A percentile compares a stretch with the other conserved stretches of the same genome.
phyloP scores from a whole-genome alignment of 2,113 vertebrate species.

The Rhinolophus ferrumequinum region DNA sequence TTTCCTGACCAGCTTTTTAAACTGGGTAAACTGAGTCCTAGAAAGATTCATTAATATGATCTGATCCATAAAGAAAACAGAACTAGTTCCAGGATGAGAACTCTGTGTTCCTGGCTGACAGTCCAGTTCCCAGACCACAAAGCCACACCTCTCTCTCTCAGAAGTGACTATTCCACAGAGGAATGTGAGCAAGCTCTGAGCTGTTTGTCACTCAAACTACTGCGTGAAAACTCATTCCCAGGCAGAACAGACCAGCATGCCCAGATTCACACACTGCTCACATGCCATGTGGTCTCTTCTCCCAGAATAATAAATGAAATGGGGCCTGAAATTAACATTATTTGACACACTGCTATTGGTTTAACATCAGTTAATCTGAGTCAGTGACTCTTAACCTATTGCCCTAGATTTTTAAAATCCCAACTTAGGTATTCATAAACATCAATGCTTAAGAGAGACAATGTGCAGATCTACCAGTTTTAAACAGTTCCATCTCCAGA shows the following conservation, averaged over 20 bases:
- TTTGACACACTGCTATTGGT: constrained; percentile 57
- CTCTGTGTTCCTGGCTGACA: constrained; percentile 62
- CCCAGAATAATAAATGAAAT: constrained; percentile 58
- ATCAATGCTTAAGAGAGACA: not conserved
- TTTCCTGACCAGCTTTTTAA: constrained; percentile 48
- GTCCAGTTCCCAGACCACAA: constrained; percentile 60
- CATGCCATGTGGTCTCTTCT: constrained; percentile 46
- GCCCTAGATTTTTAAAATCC: constrained; percentile 61
- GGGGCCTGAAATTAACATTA: constrained; percentile 63
- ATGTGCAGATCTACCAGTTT: not conserved
- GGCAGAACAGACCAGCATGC: not conserved
- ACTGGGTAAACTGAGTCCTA: constrained; percentile 68
- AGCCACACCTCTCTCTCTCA: constrained; percentile 72
- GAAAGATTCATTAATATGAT: constrained; percentile 15
- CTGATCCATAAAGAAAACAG: constrained; percentile 53
- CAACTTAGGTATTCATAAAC: constrained; percentile 49
- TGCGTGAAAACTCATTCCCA: constrained; percentile 49
- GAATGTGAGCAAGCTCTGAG: constrained; percentile 74
- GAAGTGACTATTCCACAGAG: constrained; percentile 72
- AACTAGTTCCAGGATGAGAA: constrained; percentile 48
- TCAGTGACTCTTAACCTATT: constrained; percentile 63
- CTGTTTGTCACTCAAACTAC: constrained; percentile 72
- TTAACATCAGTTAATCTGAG: constrained; percentile 67
- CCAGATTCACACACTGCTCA: constrained; percentile 40
- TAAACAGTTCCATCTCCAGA: constrained; percentile 4